phyloP scores from a whole-genome alignment of 1,140 invertebrate genomes.

The Caenorhabditis latens region DNA sequence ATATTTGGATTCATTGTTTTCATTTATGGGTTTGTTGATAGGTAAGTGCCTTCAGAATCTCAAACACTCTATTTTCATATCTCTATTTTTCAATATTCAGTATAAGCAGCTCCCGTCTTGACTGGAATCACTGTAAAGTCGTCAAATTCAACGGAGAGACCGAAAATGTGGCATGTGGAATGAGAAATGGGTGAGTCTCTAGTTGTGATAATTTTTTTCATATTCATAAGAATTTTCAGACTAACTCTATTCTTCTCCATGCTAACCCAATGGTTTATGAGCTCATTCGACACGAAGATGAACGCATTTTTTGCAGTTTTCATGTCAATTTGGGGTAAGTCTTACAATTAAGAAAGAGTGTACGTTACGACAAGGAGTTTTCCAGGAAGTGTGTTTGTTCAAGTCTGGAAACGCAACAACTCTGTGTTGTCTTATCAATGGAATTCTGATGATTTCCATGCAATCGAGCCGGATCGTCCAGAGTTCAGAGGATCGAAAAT shows the following conservation, averaged over 20 bases:
- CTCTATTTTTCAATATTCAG: neutral
- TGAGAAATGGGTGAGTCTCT: constrained; percentile 40
- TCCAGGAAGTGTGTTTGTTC: constrained; percentile 57
- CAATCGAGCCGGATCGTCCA: constrained; percentile 58
- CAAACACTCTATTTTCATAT: neutral
- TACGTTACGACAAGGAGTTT: neutral
- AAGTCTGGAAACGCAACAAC: constrained; percentile 60
- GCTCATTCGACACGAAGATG: constrained; percentile 60
- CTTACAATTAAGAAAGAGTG: neutral
- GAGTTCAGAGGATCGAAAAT: constrained; percentile 51
- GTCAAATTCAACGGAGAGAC: constrained; percentile 39
- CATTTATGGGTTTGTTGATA: constrained; percentile 58
- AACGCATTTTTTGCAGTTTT: constrained; percentile 64
- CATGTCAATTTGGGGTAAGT: constrained; percentile 64
- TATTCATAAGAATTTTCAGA: too few species aligned
- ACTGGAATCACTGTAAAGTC: constrained; percentile 30
- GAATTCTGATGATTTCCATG: constrained; percentile 61
- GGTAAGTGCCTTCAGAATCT: neutral
- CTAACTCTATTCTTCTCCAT: constrained; percentile 38
- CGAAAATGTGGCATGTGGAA: constrained; percentile 34
- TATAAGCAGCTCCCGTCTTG: constrained; percentile 12
- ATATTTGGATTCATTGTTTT: constrained; percentile 61
- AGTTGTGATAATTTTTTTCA: too few species aligned
- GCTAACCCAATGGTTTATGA: constrained; percentile 58
- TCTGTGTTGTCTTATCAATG: constrained; percentile 59